phyloP scores from a whole-genome alignment of 2,888 invertebrate species.

The Drosophila yooni region DNA sequence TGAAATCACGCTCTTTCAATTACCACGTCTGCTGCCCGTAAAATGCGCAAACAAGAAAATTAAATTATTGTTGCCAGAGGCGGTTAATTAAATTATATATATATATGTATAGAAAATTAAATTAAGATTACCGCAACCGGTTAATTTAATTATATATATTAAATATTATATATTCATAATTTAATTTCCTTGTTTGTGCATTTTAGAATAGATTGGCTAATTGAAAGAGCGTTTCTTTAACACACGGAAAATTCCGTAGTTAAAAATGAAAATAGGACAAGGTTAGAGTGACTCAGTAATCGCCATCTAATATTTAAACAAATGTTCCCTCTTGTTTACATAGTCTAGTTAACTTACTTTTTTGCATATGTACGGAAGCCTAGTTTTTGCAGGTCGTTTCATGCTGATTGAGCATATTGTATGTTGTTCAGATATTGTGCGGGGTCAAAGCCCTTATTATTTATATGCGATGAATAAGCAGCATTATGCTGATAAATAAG shows the following conservation, averaged over 20 bases:
- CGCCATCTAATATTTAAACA: not conserved
- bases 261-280: not conserved
- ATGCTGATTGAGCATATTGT: constrained; percentile 17
- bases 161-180: not conserved
- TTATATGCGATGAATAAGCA: not conserved
- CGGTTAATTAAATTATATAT: not conserved
- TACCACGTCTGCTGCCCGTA: not conserved
- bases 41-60: not conserved
- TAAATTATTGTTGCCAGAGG: not conserved
- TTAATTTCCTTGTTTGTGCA: not conserved
- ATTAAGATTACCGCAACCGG: not conserved
- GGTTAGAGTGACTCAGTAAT: not conserved
- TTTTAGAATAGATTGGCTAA: constrained; percentile 4
- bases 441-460: constrained; percentile 29
- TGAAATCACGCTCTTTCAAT: constrained; percentile 3
- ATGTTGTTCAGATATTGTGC: not conserved
- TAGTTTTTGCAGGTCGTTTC: not conserved
- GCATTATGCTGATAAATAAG: constrained; percentile 38
- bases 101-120: not conserved
- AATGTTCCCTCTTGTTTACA: not conserved
- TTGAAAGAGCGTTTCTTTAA: not conserved
- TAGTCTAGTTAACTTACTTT: not conserved
- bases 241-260: not conserved
- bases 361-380: not conserved
- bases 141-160: not conserved